A percentile compares a stretch with the other conserved stretches of the same genome.
Conservation (phyloP, 2,797 vertebrate species). For the Catharus ustulatus region DNA sequence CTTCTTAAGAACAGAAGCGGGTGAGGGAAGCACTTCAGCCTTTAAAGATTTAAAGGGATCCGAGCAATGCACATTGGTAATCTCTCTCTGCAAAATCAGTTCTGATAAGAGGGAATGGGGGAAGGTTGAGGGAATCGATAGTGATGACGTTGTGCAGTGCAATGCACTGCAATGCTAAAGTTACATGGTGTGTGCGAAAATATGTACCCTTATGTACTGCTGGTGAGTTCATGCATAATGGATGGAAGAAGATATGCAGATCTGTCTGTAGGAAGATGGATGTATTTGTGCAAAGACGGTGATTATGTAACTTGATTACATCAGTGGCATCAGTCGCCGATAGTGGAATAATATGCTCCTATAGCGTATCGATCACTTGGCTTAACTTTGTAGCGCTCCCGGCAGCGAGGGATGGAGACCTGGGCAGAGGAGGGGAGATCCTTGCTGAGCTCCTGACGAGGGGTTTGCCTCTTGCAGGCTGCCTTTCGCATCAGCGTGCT, state of each 20-base stretch:
- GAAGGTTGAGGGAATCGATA: constrained; percentile 66
- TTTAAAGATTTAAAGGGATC: constrained; percentile 69
- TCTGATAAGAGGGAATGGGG: constrained; percentile 51
- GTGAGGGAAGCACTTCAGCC: constrained; percentile 18
- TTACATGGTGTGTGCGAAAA: constrained; percentile 67
- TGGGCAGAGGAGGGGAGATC: constrained; percentile 19
- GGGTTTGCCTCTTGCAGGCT: constrained; percentile 60
- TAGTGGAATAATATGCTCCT: constrained; percentile 66
- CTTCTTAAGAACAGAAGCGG: constrained; percentile 1
- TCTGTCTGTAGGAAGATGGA: constrained; percentile 79
- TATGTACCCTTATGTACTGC: constrained; percentile 70
- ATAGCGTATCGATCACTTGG: constrained; percentile 57
- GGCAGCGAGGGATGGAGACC: constrained; percentile 43
- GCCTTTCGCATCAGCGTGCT: constrained; percentile 52
- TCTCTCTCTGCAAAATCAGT: constrained; percentile 63
- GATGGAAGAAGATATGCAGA: constrained; percentile 75
- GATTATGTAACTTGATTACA: constrained; percentile 84
- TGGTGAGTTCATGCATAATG: constrained; percentile 76
- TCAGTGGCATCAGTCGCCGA: constrained; percentile 74
- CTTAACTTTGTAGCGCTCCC: constrained; percentile 74
- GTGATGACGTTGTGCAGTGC: constrained; percentile 76
- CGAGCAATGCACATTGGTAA: constrained; percentile 47
- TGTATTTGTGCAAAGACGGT: constrained; percentile 77
- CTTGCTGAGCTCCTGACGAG: constrained; percentile 55
- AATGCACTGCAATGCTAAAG: constrained; percentile 78